Percentiles rank a stretch among this genome's conserved stretches.
phyloP scores from a whole-genome alignment of 1,140 invertebrate genomes.

The Tetranychus cinnabarinus region DNA sequence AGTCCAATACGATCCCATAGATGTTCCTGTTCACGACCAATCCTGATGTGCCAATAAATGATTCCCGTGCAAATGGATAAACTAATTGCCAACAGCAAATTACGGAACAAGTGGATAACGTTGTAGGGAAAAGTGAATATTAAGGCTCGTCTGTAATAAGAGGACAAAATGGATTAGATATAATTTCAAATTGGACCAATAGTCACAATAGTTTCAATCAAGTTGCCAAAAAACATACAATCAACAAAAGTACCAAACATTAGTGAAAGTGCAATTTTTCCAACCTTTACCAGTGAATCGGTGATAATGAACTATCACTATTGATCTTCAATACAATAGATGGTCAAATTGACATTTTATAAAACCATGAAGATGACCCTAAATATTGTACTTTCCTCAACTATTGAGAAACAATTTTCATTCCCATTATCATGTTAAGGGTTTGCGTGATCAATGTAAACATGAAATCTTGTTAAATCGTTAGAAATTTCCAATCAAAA shows the following conservation, averaged over 20 bases:
- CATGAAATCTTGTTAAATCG: too few species aligned
- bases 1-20: constrained; percentile 40
- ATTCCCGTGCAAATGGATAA: constrained; percentile 59
- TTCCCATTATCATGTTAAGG: too few species aligned
- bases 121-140: constrained; percentile 70
- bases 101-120: constrained; percentile 44
- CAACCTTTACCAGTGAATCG: neutral
- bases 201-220: neutral
- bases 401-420: too few species aligned
- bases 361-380: too few species aligned
- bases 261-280: neutral
- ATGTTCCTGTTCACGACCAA: constrained; percentile 19
- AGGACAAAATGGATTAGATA: constrained; percentile 6
- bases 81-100: constrained; percentile 45
- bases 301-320: neutral
- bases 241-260: neutral
- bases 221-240: neutral
- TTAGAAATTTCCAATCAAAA: too few species aligned
- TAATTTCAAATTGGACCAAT: neutral
- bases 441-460: too few species aligned
- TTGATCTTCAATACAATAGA: too few species aligned
- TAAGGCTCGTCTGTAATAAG: constrained; percentile 31
- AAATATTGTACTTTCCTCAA: too few species aligned
- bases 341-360: too few species aligned
- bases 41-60: constrained; percentile 64